Evolutionary conservation across 2,113 vertebrate genomes (phyloP).

Genomic region (Gobiocypris rarus): DNA sequence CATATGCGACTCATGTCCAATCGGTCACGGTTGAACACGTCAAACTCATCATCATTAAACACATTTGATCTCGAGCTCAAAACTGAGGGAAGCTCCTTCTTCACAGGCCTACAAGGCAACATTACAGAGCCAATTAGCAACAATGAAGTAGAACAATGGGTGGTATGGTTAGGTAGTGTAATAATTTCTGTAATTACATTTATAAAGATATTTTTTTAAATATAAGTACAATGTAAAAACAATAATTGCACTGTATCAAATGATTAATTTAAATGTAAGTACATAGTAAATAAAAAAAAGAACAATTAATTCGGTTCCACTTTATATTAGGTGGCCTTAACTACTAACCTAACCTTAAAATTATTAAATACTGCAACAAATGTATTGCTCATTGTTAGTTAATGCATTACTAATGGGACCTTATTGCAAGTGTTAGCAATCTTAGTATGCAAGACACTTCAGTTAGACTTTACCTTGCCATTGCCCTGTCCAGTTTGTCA

Average conservation of each 20-base stretch:
- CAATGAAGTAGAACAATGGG: background rate
- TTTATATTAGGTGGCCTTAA: no score
- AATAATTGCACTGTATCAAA: no score
- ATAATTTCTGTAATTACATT: no score
- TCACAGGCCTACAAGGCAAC: conserved; percentile 70
- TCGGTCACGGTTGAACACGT: conserved; percentile 88
- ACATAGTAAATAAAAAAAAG: no score
- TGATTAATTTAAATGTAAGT: no score
- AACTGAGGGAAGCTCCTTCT: conserved; percentile 77
- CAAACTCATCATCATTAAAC: conserved; percentile 95
- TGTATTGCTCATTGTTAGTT: background rate
- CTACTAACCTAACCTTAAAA: no score
- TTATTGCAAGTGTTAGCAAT: background rate
- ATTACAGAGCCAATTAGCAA: background rate
- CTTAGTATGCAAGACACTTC: background rate
- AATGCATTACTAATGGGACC: background rate
- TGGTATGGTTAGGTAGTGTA: no score
- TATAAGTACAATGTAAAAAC: no score
- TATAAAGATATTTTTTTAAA: no score
- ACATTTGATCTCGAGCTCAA: conserved; percentile 82
- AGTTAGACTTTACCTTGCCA: conserved; percentile 79
- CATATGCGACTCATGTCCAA: conserved; percentile 90
- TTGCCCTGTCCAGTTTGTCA: conserved; percentile 80
- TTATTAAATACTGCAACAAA: no score
- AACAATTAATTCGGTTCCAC: no score